A percentile compares a stretch with the other conserved stretches of the same genome.
These are phyloP conservation scores for Drosophila triauraria DNA, from an alignment of 1,140 invertebrate genomes.

Conservation along the genomic window DNA sequence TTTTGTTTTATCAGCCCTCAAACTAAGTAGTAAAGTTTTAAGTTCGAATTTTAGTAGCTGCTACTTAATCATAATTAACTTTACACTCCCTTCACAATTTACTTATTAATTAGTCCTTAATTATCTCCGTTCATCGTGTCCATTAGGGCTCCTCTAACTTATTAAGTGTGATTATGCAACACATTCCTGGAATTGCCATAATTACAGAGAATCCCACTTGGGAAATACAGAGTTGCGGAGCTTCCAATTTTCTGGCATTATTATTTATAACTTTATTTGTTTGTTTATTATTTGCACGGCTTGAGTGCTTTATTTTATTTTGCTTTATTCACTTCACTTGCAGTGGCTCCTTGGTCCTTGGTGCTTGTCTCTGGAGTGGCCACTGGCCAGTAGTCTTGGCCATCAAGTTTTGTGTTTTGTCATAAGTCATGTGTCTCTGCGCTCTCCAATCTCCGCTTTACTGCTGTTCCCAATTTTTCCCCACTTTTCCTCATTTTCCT, in stretches of 20 bases:
- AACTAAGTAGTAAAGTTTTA: too few relatives aligned
- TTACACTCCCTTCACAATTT: background rate
- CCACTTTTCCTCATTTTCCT: constrained; percentile 3
- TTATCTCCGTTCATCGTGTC: background rate
- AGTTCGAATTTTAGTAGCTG: too few relatives aligned
- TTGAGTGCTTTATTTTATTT: constrained; percentile 12
- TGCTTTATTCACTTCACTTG: constrained; percentile 14
- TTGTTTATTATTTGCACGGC: constrained; percentile 18
- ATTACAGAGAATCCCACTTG: background rate
- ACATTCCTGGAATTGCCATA: constrained; percentile 6
- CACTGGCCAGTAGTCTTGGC: constrained; percentile 16
- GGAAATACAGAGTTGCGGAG: background rate
- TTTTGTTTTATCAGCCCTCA: too few relatives aligned
- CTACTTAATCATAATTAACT: too few relatives aligned
- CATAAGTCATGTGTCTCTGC: constrained; percentile 33
- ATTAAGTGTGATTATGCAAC: constrained; percentile 9
- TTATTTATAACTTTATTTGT: constrained; percentile 38
- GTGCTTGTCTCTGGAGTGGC: constrained; percentile 13
- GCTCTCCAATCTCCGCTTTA: background rate
- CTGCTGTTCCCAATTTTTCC: constrained; percentile 1
- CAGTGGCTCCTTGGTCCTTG: background rate
- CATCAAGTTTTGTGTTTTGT: constrained; percentile 38
- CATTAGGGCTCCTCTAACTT: background rate
- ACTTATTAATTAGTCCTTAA: background rate
- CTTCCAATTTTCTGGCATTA: constrained; percentile 20